Percentiles rank a stretch among this genome's conserved stretches.
phyloP scores from a whole-genome alignment of 92 coral and sea anemone genomes.

The Phenganax stokvisi region DNA sequence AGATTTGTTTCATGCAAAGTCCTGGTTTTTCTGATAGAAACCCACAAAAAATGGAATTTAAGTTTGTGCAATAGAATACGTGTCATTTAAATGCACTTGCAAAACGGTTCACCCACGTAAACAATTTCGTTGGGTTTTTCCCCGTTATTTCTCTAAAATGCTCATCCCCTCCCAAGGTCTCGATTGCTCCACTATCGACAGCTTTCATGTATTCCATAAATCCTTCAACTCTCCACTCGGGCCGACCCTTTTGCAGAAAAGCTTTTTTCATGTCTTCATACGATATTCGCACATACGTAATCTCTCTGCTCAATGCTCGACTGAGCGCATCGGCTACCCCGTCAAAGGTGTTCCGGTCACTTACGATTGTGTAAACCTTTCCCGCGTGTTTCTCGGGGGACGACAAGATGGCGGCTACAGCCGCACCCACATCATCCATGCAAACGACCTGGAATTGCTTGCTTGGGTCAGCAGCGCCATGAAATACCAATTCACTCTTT shows the following conservation, averaged over 20 bases:
- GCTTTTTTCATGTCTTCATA: constrained; percentile 49
- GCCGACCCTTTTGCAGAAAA: constrained; percentile 43
- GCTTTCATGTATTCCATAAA: constrained; percentile 46
- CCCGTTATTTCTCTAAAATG: constrained; percentile 51
- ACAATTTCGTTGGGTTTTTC: constrained; percentile 49
- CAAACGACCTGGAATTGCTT: constrained; percentile 56
- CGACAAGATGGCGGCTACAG: constrained; percentile 62
- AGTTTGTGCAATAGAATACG: not conserved
- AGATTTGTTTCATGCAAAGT: not conserved
- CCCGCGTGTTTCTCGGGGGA: constrained; percentile 63
- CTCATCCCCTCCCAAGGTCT: constrained; percentile 24
- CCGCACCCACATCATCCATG: constrained; percentile 62
- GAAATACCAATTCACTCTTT: constrained; percentile 45
- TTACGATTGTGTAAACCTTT: constrained; percentile 54
- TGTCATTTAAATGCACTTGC: constrained; percentile 24
- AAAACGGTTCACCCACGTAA: constrained; percentile 43
- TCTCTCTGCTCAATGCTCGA: constrained; percentile 43
- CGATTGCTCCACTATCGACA: constrained; percentile 40
- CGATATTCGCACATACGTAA: constrained; percentile 47
- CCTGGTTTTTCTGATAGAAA: no score
- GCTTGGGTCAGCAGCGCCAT: constrained; percentile 51
- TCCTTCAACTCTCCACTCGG: constrained; percentile 52
- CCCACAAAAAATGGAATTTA: no score
- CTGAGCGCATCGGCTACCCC: constrained; percentile 48
- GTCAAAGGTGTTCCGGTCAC: constrained; percentile 56